phyloP scores from a whole-genome alignment of 1,140 invertebrate genomes.

The Amyelois transitella region DNA sequence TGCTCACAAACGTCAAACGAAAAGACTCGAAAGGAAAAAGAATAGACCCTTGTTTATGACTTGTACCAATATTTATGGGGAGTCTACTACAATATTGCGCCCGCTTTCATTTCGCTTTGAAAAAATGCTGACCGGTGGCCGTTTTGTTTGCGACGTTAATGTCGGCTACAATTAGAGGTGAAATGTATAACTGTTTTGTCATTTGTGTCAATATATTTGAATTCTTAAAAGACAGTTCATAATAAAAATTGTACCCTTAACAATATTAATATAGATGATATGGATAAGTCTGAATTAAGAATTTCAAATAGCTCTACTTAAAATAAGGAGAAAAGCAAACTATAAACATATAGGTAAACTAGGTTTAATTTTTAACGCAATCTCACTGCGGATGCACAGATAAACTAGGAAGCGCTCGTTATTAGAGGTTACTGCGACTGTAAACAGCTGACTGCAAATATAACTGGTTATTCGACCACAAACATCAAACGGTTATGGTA shows the following conservation, averaged over 20 bases:
- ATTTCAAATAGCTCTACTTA: no score
- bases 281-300: no score
- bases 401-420: background rate
- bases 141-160: background rate
- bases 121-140: conserved; percentile 13
- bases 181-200: background rate
- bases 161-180: background rate
- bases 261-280: no score
- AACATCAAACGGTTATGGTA: background rate
- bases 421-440: background rate
- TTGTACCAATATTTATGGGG: background rate
- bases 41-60: no score
- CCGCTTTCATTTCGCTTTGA: conserved; percentile 17
- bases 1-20: no score
- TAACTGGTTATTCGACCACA: background rate
- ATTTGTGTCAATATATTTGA: no score
- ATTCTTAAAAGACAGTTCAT: no score
- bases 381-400: background rate
- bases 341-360: no score
- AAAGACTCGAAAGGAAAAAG: no score
- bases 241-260: no score
- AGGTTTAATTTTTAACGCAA: no score
- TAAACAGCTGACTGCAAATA: background rate
- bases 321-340: no score
- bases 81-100: conserved; percentile 4